phyloP scores from a whole-genome alignment of 1,140 invertebrate species.

The Leptinotarsa texana region DNA sequence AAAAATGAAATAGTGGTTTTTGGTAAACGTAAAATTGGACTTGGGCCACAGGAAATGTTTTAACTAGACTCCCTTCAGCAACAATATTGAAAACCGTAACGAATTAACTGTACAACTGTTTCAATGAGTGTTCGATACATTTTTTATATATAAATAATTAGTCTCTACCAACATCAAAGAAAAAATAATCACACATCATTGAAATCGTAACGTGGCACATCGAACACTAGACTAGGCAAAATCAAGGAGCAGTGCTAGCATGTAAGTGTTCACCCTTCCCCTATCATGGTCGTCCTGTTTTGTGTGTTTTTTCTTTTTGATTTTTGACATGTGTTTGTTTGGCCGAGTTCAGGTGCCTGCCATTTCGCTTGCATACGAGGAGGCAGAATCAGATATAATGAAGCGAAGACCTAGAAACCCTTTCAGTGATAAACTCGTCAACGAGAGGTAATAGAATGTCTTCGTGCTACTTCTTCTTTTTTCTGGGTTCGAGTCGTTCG shows the following conservation, averaged over 20 bases:
- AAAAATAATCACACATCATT: background rate
- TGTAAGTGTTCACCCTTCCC: constrained; percentile 38
- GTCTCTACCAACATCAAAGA: constrained; percentile 9
- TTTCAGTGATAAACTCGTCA: constrained; percentile 95
- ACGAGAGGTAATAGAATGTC: constrained; percentile 82
- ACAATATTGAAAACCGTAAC: too few relatives aligned
- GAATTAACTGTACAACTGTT: too few relatives aligned
- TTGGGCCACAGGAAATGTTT: too few relatives aligned
- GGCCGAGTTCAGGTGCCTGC: constrained; percentile 87
- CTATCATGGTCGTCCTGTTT: constrained; percentile 26
- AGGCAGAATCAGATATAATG: constrained; percentile 99
- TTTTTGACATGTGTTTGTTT: constrained; percentile 53
- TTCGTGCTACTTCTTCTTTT: constrained; percentile 34
- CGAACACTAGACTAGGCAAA: constrained; percentile 34
- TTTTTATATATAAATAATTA: background rate
- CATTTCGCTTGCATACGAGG: constrained; percentile 99
- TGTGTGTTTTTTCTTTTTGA: constrained; percentile 35
- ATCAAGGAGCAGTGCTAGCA: constrained; percentile 48
- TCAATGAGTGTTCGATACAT: too few relatives aligned
- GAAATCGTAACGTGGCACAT: background rate
- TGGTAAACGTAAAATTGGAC: too few relatives aligned
- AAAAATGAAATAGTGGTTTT: too few relatives aligned
- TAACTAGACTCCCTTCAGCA: too few relatives aligned
- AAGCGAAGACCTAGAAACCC: constrained; percentile 98
- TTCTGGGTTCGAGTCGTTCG: constrained; percentile 33